These are phyloP conservation scores for Cistogaster globosa DNA, from an alignment of 2,888 invertebrate species.

Conservation along the genomic window DNA sequence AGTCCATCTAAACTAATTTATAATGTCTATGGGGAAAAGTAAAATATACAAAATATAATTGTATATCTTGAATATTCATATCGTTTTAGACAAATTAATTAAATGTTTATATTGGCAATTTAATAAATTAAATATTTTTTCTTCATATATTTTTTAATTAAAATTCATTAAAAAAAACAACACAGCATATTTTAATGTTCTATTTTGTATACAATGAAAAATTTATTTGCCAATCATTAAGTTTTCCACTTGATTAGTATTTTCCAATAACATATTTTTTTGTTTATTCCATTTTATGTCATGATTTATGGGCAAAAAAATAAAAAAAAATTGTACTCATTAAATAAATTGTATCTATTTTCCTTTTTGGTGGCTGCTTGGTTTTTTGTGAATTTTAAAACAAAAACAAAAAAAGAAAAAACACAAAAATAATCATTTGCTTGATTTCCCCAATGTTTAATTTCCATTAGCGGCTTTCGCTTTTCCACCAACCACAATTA, in stretches of 20 bases:
- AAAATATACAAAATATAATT: too few relatives aligned
- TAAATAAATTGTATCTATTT: constrained; percentile 61
- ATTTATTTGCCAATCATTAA: background rate
- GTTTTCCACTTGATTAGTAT: background rate
- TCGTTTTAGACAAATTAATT: too few relatives aligned
- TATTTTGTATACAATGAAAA: background rate
- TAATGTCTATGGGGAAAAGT: too few relatives aligned
- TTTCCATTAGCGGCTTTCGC: constrained; percentile 65
- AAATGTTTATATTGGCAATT: too few relatives aligned
- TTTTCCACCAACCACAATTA: constrained; percentile 32
- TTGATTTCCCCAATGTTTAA: constrained; percentile 71
- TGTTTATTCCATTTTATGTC: constrained; percentile 8
- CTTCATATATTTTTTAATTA: too few relatives aligned
- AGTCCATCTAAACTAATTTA: too few relatives aligned
- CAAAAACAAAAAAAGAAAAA: constrained; percentile 20
- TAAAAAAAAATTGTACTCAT: constrained; percentile 51
- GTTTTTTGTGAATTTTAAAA: constrained; percentile 26
- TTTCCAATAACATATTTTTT: background rate
- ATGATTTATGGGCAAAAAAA: constrained; percentile 25
- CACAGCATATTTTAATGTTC: background rate
- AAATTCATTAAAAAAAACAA: too few relatives aligned
- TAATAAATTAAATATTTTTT: too few relatives aligned
- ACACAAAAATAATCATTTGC: constrained; percentile 49
- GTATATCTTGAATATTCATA: too few relatives aligned
- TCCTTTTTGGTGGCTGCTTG: constrained; percentile 24